Evolutionary conservation across 2,797 vertebrate genomes (phyloP).

Genomic region (Synanceia verrucosa): DNA sequence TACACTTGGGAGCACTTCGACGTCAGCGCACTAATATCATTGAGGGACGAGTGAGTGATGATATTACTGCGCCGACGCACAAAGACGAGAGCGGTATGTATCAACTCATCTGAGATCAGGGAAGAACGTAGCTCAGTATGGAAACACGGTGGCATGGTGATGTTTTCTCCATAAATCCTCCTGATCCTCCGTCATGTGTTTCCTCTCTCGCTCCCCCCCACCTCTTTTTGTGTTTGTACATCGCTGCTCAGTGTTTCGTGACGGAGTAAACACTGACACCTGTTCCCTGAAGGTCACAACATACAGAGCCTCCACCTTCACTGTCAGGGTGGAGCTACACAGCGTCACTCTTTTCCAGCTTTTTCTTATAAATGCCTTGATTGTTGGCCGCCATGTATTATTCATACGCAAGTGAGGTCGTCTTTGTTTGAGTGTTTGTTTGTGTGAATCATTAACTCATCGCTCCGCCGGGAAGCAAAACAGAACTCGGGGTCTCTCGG

Average conservation of each 20-base stretch:
- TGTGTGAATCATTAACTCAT: constrained; percentile 66
- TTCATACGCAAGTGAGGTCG: constrained; percentile 52
- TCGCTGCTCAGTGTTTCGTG: constrained; percentile 70
- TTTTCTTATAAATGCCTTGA: constrained; percentile 57
- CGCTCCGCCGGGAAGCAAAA: constrained; percentile 44
- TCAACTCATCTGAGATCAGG: no score
- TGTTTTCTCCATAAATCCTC: constrained; percentile 41
- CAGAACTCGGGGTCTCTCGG: constrained; percentile 63
- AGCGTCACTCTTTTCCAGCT: constrained; percentile 39
- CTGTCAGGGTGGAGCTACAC: constrained; percentile 33
- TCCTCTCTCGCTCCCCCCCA: neutral
- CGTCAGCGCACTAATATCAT: no score
- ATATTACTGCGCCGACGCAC: no score
- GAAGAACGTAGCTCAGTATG: no score
- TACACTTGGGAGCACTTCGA: no score
- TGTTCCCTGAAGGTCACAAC: constrained; percentile 75
- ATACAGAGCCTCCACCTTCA: constrained; percentile 3
- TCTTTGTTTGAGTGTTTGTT: constrained; percentile 65
- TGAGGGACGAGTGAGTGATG: no score
- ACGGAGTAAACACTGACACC: constrained; percentile 76
- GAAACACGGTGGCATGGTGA: no score
- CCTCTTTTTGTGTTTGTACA: constrained; percentile 58
- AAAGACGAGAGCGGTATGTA: no score
- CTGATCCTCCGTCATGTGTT: constrained; percentile 19
- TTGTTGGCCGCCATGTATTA: constrained; percentile 58